Conservation (phyloP, 2,888 invertebrate genomes). For the Nebria brevicollis region DNA sequence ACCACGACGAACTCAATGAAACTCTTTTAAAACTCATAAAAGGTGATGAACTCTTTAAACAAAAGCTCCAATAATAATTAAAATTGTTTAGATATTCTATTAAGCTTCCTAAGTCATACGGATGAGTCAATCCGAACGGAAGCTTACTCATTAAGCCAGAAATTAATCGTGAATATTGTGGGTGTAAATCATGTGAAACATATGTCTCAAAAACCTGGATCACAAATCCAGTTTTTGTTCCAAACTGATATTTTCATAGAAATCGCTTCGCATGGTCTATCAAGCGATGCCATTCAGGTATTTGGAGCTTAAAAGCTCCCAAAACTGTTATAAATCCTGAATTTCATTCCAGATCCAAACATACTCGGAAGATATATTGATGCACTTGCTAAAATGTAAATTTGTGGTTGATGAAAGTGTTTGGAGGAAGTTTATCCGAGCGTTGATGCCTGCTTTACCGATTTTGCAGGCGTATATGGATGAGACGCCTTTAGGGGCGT, state of each 20-base stretch:
- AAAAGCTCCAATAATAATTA: not conserved
- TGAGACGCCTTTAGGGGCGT: slow-evolving; percentile 67
- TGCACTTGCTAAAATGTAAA: slow-evolving; percentile 73
- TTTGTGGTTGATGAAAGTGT: slow-evolving; percentile 69
- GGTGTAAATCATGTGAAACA: slow-evolving; percentile 62
- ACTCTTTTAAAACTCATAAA: slow-evolving; percentile 53
- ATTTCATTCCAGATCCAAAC: slow-evolving; percentile 65
- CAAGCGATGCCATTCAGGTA: slow-evolving; percentile 62
- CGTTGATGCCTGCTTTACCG: slow-evolving; percentile 70
- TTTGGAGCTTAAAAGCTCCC: slow-evolving; percentile 2
- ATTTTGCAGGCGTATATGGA: slow-evolving; percentile 70
- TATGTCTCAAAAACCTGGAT: slow-evolving; percentile 60
- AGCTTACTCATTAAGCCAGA: slow-evolving; percentile 68
- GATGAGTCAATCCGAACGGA: slow-evolving; percentile 66
- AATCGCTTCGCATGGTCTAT: slow-evolving; percentile 72
- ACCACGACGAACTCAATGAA: slow-evolving; percentile 57
- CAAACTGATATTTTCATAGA: slow-evolving; percentile 70
- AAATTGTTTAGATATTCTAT: slow-evolving; percentile 50
- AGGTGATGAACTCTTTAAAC: slow-evolving; percentile 54
- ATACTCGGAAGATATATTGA: slow-evolving; percentile 70
- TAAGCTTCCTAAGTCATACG: slow-evolving; percentile 69
- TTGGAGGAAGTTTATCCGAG: slow-evolving; percentile 71
- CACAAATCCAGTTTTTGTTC: slow-evolving; percentile 67
- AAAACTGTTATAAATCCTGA: not conserved
- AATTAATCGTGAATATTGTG: slow-evolving; percentile 66